phyloP scores from a whole-genome alignment of 2,113 vertebrate genomes.

The Mobula birostris region DNA sequence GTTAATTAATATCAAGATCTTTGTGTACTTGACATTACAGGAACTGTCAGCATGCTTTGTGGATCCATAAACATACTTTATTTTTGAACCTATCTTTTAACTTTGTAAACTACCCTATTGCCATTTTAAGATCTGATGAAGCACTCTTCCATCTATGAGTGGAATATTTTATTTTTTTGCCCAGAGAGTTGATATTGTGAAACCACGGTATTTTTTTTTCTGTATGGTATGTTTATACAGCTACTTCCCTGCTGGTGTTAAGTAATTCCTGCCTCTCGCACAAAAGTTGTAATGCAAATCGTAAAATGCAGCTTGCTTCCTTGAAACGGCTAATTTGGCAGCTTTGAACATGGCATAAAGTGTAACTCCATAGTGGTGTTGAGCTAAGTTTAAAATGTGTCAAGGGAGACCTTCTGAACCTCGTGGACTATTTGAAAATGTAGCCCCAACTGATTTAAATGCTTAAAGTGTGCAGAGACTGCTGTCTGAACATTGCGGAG shows the following conservation, averaged over 20 bases:
- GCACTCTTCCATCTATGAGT: neutral
- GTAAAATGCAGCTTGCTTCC: neutral
- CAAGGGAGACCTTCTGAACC: neutral
- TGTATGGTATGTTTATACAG: neutral
- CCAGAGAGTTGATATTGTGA: neutral
- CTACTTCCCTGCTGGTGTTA: neutral
- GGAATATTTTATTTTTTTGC: neutral
- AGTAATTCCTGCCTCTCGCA: neutral
- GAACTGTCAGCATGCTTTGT: neutral
- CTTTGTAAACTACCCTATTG: neutral
- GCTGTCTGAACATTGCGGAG: neutral
- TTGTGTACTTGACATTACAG: neutral
- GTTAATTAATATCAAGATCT: neutral
- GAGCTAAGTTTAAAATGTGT: neutral
- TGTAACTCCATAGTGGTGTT: neutral
- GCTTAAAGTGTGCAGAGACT: neutral
- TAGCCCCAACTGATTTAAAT: conserved; percentile 23
- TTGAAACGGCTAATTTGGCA: neutral
- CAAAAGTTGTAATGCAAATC: conserved; percentile 1
- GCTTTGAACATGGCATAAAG: neutral
- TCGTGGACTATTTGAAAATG: neutral
- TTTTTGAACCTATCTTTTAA: neutral
- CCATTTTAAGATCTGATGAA: neutral
- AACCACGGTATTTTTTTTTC: neutral
- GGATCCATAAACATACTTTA: neutral